phyloP scores from a whole-genome alignment of 2,797 vertebrate species.

The Xerus rutilus region DNA sequence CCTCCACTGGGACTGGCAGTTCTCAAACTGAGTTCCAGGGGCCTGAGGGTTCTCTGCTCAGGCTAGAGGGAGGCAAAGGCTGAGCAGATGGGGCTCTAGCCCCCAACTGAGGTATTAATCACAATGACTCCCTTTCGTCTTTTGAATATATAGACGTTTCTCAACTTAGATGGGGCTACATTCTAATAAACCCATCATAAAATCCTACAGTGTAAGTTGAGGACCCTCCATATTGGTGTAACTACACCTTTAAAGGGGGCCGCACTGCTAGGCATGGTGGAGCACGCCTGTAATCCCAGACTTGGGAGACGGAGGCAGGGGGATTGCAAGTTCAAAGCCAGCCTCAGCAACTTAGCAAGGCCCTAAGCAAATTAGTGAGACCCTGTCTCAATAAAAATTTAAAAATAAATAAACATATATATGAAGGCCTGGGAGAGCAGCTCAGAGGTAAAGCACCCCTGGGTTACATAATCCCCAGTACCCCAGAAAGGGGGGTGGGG shows the following conservation, averaged over 20 bases:
- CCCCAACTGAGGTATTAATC: accelerated
- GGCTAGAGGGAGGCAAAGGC: neutral
- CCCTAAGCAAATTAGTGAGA: neutral
- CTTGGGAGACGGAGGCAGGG: neutral
- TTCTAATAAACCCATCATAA: neutral
- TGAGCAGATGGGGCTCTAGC: neutral
- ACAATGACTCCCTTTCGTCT: neutral
- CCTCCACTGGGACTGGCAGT: accelerated
- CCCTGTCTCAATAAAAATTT: neutral
- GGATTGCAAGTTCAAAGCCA: neutral
- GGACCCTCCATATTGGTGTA: neutral
- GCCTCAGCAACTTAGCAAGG: neutral
- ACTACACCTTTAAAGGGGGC: neutral
- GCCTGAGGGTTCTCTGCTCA: neutral
- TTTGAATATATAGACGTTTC: accelerated
- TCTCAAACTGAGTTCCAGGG: neutral
- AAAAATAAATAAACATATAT: too few species aligned
- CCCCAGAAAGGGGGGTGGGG: neutral
- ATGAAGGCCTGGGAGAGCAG: too few species aligned
- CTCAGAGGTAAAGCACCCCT: neutral
- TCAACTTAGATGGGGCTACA: neutral
- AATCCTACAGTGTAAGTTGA: neutral
- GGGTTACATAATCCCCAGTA: neutral
- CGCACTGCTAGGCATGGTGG: neutral
- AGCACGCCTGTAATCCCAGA: neutral